Evolutionary conservation across 2,888 invertebrate species (phyloP), one percentile per base, ranked within the genome.

Genomic region (Halictus quadricinctus): DNA sequence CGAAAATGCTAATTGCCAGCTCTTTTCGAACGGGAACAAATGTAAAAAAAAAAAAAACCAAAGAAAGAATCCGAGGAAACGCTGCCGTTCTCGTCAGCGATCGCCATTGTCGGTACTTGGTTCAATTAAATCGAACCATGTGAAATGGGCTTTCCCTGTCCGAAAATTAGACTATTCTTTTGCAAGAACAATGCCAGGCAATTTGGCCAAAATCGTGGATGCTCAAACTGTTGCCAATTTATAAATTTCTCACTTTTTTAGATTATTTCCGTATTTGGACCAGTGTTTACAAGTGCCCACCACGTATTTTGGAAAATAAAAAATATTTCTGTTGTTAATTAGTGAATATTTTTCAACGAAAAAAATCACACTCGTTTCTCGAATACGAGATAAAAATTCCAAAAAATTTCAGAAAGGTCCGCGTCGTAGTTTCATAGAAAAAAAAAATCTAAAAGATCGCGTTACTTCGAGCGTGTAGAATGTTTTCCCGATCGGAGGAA

Each of bases 1-100:
- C 54, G 58, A 48, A 78, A 80, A 77, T 66, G 50, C 72, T 86
- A 81, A 84, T 83, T 86, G 80, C 72, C 69, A 87, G 83, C 85
- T 85, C 82, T 76, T 64, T 64, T 29, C 29, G 21, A 66, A 69
- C 48, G 6, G n/a, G 50, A 50, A 72, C 25, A 29, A 29, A 5
- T 36, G 29, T 0, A n/a, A 48, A 64, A 15, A 41, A 64, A 15
- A 5, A 36, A 36, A 36, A 36, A 36, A 6, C 4, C 54, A 21
- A 54, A 21, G 54, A 10, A 8, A 54, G 21, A 54, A 54, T 79
- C 29, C 13, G 25, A 43, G 5, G 41, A 46, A 43, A 66, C 41
- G 64, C 13, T 25, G 25, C 21, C 15, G 41, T 29, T 66, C 18
- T 79, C 36, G 21, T 18, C 13, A 21, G 43, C 36, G 43, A 41